Base-by-base conservation (phyloP, 2,888 invertebrate species). In the Caenorhabditis afra region DNA sequence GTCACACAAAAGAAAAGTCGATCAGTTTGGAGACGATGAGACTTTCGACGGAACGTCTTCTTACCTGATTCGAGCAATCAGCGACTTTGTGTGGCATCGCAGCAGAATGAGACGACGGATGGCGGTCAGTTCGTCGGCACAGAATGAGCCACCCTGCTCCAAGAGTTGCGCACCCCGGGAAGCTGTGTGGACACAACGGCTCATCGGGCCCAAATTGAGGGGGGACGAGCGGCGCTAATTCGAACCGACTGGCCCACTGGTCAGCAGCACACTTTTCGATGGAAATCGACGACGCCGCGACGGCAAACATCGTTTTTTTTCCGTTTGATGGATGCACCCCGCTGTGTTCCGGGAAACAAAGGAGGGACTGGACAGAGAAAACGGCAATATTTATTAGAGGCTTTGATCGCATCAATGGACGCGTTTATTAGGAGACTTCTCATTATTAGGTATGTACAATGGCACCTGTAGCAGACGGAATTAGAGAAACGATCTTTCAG, bases 391-490 rank as follows among this genome's bases (percentile, higher is more conserved):
- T 66, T 67, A 49, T 66, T 35, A 37, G 45, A 66, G 8, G 12
- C 20, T 20, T 29, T 49, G 71, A 67, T 75, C 61, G 47, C 23
- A 76, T 68, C 67, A 75, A 53, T 47, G 18, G 22, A 29, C 4
- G 7, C 29, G 23, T 14, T 71, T 71, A 62, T 70, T 70, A 65
- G 23, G 22, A 18, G 44, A 74, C 29, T 29, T 29, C 7, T 29
- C 7, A 45, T 59, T 66, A 66, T 62, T 62, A 57, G 41, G 49
- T 57, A 67, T 66, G 49, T 66, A 67, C 61, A 75, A 76, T 77
- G 77, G 70, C 77, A 77, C 77, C 77, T 65, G 77, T 77, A 64
- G 64, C 41, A 45, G 55, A 50, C 29, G 39, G 22, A 39, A 23
- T 3, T 37, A 39, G 22, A 29, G 44, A 35, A 35, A 7, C 18